Evolutionary conservation across 1,140 invertebrate genomes (phyloP).

Genomic region (Cyclina sinensis): DNA sequence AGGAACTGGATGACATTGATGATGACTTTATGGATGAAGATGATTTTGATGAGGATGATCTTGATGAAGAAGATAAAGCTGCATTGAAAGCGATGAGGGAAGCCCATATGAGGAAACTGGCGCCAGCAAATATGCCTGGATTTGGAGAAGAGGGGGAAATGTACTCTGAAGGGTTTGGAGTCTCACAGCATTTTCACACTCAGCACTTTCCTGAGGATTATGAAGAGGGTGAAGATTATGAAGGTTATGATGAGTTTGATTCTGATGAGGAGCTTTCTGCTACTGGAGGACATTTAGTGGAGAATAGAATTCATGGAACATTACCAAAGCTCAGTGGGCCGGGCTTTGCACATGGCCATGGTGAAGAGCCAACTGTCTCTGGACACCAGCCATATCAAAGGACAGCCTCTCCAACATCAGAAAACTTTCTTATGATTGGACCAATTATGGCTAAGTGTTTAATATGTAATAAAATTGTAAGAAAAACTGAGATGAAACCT

Average conservation of each 20-base stretch:
- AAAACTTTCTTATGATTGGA: conserved; percentile 60
- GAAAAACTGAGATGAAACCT: conserved; percentile 47
- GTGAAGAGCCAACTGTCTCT: not conserved
- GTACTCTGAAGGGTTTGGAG: conserved; percentile 5
- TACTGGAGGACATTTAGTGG: not conserved
- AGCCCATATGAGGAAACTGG: conserved; percentile 19
- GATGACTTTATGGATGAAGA: conserved; percentile 54
- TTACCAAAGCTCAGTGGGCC: not conserved
- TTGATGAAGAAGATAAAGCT: conserved; percentile 64
- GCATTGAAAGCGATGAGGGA: conserved; percentile 27
- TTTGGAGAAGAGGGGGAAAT: not conserved
- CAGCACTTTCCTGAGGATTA: not conserved
- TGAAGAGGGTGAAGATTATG: conserved; percentile 47
- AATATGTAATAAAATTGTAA: conserved; percentile 64
- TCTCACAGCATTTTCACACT: not conserved
- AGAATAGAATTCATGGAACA: conserved; percentile 7
- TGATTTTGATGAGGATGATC: conserved; percentile 57
- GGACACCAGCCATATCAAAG: not conserved
- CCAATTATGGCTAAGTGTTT: conserved; percentile 49
- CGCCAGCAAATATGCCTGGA: not conserved
- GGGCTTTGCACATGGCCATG: not conserved
- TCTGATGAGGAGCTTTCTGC: not conserved
- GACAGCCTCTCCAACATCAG: conserved; percentile 4
- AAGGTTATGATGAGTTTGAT: conserved; percentile 40
- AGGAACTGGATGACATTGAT: conserved; percentile 22